Base-by-base conservation (phyloP, 2,888 invertebrate species). In the Lobophora halterata region DNA sequence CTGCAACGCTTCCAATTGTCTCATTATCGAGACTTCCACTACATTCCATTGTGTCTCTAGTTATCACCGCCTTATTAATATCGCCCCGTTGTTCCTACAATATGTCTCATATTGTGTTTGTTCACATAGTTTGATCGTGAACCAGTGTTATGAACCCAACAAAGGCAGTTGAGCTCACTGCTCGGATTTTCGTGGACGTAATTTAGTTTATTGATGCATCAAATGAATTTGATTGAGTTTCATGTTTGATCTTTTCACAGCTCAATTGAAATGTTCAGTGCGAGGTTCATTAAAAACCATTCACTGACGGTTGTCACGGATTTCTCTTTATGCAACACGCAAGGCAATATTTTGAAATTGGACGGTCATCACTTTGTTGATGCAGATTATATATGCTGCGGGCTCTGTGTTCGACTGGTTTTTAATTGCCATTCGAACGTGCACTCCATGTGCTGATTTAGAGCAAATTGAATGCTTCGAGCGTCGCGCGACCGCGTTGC, bases 1-100 rank as follows among this genome's bases (percentile, higher is more conserved):
- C 69, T 76, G 79, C 79, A 71, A 62, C 70, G 80, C 74, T 76
- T 74, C 75, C 75, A 78, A 79, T 79, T 79, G 80, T 80, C 77
- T 76, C 71, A 57, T 79, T 78, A 75, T 71, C 66, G 54, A 58
- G 56, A 55, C 63, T 61, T 63, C 62, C 59, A 61, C 55, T 64
- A 12, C 58, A 42, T 58, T 64, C 61, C 71, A 74, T 78, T 77
- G 74, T 68, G 57, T 68, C 58, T 49, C 49, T 47, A 64, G 62
- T 63, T 75, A 71, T 71, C 61, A 55, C 52, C 46, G 55, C 37
- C 44, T 63, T 63, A 66, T 71, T 68, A 73, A 68, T 62, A 61
- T 50, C 28, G 50, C 39, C 42, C 49, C 42, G 45, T 47, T 47
- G 54, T 49, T 62, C 35, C 40, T 19, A 50, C 56, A 47, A 49